These are phyloP conservation scores for Motacilla alba DNA, from an alignment of 2,113 vertebrate genomes.

Conservation along the genomic window DNA sequence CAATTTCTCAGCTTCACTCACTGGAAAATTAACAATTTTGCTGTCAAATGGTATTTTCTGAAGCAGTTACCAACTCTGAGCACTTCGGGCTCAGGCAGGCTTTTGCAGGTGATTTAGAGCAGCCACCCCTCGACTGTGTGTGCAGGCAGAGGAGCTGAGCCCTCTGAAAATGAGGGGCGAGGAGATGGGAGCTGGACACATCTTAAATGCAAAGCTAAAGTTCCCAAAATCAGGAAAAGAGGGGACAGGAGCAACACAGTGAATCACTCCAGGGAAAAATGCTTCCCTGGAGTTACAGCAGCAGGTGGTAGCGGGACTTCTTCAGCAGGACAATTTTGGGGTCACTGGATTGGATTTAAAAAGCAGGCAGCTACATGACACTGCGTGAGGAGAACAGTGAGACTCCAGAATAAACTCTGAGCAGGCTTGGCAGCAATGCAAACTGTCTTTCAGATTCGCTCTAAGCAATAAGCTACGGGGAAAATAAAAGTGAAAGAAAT, in stretches of 20 bases:
- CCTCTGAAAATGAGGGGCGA: background rate
- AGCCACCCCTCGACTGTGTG: rapidly evolving
- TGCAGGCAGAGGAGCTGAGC: background rate
- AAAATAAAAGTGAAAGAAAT: constrained; percentile 57
- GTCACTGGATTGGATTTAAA: background rate
- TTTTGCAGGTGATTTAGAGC: background rate
- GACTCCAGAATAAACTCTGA: background rate
- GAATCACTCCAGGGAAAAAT: background rate
- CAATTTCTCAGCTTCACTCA: background rate
- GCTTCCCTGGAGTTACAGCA: background rate
- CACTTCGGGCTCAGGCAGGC: background rate
- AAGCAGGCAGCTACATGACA: background rate
- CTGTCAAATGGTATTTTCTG: background rate
- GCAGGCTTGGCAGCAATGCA: background rate
- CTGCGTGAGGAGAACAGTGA: background rate
- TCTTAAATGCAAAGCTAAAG: background rate
- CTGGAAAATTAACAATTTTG: background rate
- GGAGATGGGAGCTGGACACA: background rate
- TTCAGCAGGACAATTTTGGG: background rate
- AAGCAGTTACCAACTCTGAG: background rate
- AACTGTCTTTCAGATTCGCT: background rate
- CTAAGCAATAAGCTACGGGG: background rate
- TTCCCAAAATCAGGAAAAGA: background rate
- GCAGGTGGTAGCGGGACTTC: background rate
- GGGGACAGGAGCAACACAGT: background rate